A percentile compares a stretch with the other conserved stretches of the same genome.
These are phyloP conservation scores for Antitype chi DNA, from an alignment of 2,888 invertebrate genomes.

Conservation along the genomic window DNA sequence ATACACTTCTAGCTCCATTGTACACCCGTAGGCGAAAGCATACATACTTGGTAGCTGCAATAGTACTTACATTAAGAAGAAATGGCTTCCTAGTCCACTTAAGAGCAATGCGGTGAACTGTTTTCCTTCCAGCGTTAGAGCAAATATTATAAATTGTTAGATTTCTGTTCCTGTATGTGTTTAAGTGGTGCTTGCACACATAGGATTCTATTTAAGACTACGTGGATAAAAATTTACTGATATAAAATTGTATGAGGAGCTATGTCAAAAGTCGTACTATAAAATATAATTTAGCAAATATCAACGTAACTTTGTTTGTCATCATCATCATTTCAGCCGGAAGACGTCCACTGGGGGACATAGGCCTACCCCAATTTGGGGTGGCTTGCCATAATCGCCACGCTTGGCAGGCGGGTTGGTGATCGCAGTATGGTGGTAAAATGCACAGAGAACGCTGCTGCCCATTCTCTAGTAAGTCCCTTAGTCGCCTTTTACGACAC, in stretches of 20 bases:
- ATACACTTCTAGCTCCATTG: slow-evolving; percentile 11
- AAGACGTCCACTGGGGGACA: no score
- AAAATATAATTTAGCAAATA: no score
- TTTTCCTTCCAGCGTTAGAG: slow-evolving; percentile 49
- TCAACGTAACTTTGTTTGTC: no score
- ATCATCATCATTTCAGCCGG: no score
- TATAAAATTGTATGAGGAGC: neutral
- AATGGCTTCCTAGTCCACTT: slow-evolving; percentile 58
- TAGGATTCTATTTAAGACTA: neutral
- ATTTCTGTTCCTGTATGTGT: slow-evolving; percentile 12
- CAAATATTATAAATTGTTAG: slow-evolving; percentile 58
- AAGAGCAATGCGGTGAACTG: slow-evolving; percentile 57
- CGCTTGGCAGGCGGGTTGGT: no score
- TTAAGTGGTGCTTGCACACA: neutral
- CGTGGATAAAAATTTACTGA: neutral
- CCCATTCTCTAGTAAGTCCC: no score
- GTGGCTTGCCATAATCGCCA: no score
- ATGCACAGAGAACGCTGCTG: no score
- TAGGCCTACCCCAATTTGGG: no score
- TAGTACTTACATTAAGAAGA: slow-evolving; percentile 57
- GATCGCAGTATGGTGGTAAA: no score
- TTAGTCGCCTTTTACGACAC: no score
- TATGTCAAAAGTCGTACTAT: neutral
- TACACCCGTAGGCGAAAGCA: slow-evolving; percentile 17
- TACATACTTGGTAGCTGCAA: slow-evolving; percentile 31